Percentiles rank a stretch among this genome's conserved stretches.
These are phyloP conservation scores for Podarcis siculus DNA, from an alignment of 2,797 vertebrate species.

Conservation along the genomic window DNA sequence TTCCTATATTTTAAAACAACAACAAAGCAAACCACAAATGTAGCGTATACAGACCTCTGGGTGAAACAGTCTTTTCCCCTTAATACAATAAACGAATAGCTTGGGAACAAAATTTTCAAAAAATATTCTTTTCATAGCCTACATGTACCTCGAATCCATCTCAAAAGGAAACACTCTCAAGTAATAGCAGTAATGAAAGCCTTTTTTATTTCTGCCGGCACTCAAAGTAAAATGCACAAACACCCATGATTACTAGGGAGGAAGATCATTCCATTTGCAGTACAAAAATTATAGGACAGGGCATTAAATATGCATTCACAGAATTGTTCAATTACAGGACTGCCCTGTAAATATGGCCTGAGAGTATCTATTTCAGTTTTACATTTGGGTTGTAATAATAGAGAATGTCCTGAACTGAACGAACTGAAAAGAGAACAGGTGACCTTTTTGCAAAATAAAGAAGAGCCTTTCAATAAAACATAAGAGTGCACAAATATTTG, in stretches of 20 bases:
- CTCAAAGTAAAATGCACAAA: background rate
- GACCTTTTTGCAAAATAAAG: conserved; percentile 40
- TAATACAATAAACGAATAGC: conserved; percentile 55
- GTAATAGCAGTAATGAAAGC: background rate
- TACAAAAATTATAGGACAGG: background rate
- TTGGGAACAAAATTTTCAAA: conserved; percentile 39
- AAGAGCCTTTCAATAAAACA: conserved; percentile 27
- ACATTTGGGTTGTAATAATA: background rate
- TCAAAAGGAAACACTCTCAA: background rate
- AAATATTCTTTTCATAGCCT: conserved; percentile 16
- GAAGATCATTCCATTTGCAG: background rate
- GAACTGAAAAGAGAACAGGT: background rate
- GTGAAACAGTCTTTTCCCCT: conserved; percentile 43
- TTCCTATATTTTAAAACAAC: background rate
- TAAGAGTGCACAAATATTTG: background rate
- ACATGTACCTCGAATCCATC: background rate
- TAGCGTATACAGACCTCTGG: background rate
- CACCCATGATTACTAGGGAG: background rate
- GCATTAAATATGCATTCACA: accelerated
- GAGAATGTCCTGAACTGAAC: background rate
- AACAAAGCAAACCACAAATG: conserved; percentile 23
- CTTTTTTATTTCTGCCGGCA: conserved; percentile 11
- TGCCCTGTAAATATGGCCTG: background rate
- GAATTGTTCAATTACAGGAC: background rate
- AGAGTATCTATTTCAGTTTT: accelerated